Conservation (phyloP, 1,140 invertebrate genomes). For the Philopotamus ludificatus region DNA sequence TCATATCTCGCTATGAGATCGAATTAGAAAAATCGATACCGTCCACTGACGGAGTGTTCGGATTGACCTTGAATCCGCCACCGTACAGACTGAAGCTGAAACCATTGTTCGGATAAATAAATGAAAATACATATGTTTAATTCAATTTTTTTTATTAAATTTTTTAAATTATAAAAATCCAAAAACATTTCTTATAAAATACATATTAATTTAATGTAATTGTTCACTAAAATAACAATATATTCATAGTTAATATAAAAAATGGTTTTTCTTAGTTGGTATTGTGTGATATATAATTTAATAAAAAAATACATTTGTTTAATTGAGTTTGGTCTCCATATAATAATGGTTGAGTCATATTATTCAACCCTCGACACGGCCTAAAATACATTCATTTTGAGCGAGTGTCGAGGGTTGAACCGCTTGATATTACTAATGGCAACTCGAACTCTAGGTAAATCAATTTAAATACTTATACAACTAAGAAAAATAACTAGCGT, state of each 20-base stretch:
- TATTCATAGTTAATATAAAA: not conserved
- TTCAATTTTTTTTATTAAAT: not conserved
- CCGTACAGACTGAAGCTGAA: conserved; percentile 45
- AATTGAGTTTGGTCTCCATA: too few relatives aligned
- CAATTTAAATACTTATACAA: not conserved
- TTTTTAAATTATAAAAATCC: conserved; percentile 1
- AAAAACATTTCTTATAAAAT: not conserved
- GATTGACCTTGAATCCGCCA: conserved; percentile 71
- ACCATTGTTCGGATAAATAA: conserved; percentile 10
- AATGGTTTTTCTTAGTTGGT: not conserved
- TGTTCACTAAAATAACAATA: not conserved
- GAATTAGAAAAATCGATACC: conserved; percentile 47
- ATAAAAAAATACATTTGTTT: not conserved
- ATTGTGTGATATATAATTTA: not conserved
- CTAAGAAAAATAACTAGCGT: too few relatives aligned
- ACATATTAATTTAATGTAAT: not conserved
- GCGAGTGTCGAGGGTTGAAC: not conserved
- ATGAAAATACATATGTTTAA: not conserved
- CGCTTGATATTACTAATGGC: conserved; percentile 18
- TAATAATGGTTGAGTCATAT: not conserved
- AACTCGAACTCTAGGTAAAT: conserved; percentile 25
- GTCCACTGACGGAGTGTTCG: conserved; percentile 64
- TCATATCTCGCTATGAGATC: conserved; percentile 63
- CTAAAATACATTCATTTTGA: too few relatives aligned
- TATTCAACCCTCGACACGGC: not conserved